Evolutionary conservation across 2,797 vertebrate genomes (phyloP).

Genomic region (Mus spretus): DNA sequence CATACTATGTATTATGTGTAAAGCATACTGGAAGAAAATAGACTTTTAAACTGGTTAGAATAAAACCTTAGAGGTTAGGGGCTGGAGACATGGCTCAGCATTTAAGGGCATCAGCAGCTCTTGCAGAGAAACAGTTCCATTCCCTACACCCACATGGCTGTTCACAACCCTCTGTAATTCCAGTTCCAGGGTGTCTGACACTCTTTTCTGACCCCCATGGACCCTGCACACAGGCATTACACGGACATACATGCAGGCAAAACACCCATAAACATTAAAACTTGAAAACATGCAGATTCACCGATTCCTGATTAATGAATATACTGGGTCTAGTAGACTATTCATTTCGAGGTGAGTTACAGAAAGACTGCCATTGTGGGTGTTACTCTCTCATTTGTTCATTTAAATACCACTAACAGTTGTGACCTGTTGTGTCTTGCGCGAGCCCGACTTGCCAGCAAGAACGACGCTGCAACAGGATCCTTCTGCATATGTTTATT

Average conservation of each 20-base stretch:
- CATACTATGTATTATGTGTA: background rate
- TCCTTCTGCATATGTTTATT: too few relatives aligned
- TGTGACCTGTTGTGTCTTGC: too few relatives aligned
- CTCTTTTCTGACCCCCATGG: background rate
- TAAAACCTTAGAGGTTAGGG: background rate
- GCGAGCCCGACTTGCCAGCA: too few relatives aligned
- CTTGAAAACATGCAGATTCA: background rate
- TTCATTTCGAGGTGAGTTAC: background rate
- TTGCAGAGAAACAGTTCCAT: background rate
- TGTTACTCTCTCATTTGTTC: too few relatives aligned
- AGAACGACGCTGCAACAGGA: too few relatives aligned
- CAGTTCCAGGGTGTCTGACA: background rate
- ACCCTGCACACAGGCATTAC: background rate
- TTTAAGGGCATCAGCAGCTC: background rate
- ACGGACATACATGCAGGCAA: background rate
- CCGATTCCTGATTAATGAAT: background rate
- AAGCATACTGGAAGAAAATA: background rate
- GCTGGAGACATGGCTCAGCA: background rate
- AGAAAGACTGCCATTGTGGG: too few relatives aligned
- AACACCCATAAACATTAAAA: background rate
- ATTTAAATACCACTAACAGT: background rate
- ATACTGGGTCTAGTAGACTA: fast-evolving
- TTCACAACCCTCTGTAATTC: background rate
- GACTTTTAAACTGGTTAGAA: background rate
- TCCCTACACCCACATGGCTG: background rate